These are phyloP conservation scores for Heliconius cydno DNA, from an alignment of 2,888 invertebrate genomes.

Conservation along the genomic window DNA sequence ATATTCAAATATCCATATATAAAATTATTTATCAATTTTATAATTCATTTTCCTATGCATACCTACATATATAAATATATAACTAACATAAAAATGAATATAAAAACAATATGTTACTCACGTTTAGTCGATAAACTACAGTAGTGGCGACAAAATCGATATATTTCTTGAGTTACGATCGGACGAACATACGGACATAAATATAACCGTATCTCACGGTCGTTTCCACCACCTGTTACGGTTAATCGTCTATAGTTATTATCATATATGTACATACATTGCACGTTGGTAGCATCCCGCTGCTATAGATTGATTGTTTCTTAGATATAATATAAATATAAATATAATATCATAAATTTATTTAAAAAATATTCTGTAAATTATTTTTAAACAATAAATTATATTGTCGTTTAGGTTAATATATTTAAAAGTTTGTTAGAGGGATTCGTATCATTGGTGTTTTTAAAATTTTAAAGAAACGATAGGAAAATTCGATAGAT, in stretches of 20 bases:
- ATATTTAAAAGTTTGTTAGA: too few relatives aligned
- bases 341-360: not conserved
- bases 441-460: too few relatives aligned
- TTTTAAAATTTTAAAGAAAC: too few relatives aligned
- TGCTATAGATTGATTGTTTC: slow-evolving; percentile 5
- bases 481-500: too few relatives aligned
- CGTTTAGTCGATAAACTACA: slow-evolving; percentile 56
- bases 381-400: not conserved
- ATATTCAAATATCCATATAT: not conserved
- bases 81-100: slow-evolving; percentile 44
- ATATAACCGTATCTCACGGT: slow-evolving; percentile 74
- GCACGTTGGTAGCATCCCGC: slow-evolving; percentile 17
- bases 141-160: slow-evolving; percentile 54
- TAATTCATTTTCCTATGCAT: not conserved
- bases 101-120: slow-evolving; percentile 51
- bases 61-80: not conserved
- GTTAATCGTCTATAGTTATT: slow-evolving; percentile 69
- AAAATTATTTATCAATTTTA: not conserved
- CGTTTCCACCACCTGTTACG: slow-evolving; percentile 75
- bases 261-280: slow-evolving; percentile 43
- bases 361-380: not conserved
- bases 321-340: slow-evolving; percentile 4
- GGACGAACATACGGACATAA: slow-evolving; percentile 65
- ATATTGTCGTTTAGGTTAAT: too few relatives aligned
- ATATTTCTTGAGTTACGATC: slow-evolving; percentile 59